Percentiles rank a stretch among this genome's conserved stretches.
phyloP scores from a whole-genome alignment of 2,113 vertebrate genomes.

The Muscicapa adusta region DNA sequence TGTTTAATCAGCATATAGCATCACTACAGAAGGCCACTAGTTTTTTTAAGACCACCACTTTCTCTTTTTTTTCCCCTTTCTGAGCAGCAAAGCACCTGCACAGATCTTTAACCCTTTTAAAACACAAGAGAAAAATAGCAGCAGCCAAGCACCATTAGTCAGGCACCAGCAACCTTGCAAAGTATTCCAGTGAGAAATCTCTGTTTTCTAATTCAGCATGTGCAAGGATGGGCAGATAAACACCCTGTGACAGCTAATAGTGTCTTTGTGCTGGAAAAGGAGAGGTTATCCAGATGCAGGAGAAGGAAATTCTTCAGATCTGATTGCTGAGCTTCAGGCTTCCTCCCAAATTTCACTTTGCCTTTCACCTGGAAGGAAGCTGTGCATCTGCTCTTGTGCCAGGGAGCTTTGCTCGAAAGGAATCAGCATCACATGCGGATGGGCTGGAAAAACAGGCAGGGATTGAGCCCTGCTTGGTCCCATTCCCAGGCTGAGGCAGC shows the following conservation, averaged over 20 bases:
- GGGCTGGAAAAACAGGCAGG: neutral
- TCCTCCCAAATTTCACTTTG: neutral
- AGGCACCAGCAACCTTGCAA: neutral
- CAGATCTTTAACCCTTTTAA: neutral
- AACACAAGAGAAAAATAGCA: neutral
- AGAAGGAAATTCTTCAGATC: neutral
- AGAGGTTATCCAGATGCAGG: neutral
- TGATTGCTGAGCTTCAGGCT: neutral
- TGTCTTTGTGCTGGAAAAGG: neutral
- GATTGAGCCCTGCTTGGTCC: neutral
- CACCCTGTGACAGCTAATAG: neutral
- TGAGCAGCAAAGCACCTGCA: neutral
- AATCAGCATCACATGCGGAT: neutral
- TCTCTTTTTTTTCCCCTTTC: neutral
- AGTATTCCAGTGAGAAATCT: neutral
- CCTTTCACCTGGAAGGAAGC: neutral
- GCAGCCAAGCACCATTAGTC: neutral
- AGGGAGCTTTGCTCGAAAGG: neutral
- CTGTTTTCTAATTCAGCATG: neutral
- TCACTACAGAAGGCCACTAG: neutral
- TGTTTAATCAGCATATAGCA: neutral
- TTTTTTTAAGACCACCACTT: neutral
- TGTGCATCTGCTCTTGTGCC: rapidly evolving
- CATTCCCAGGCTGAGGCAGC: neutral
- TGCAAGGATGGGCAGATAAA: neutral